Evolutionary conservation across 2,888 invertebrate species (phyloP).

Genomic region (Eupithecia pulchellata): DNA sequence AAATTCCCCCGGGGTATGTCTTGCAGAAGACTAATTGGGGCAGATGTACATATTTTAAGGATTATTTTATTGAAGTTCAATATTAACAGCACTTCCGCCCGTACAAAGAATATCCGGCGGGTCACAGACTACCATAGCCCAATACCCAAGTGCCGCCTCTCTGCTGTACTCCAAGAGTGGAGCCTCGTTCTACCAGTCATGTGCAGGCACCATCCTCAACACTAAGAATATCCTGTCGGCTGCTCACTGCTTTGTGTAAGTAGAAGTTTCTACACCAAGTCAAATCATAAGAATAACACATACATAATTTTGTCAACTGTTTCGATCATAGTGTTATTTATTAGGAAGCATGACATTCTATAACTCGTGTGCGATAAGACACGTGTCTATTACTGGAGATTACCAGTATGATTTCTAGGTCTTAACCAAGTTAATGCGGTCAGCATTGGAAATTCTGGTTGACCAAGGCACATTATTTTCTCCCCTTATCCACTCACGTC

Average conservation of each 20-base stretch:
- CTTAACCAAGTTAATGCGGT: no score
- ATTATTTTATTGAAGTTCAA: neutral
- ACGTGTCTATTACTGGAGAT: no score
- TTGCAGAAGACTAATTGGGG: neutral
- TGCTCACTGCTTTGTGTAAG: conserved; percentile 19
- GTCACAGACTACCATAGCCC: conserved; percentile 39
- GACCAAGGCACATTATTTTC: no score
- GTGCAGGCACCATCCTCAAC: conserved; percentile 17
- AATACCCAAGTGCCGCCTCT: conserved; percentile 8
- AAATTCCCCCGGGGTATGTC: neutral
- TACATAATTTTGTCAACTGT: no score
- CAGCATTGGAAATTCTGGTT: no score
- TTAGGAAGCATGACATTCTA: no score
- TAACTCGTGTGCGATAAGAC: no score
- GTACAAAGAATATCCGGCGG: conserved; percentile 2
- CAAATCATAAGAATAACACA: no score
- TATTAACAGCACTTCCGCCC: conserved; percentile 1
- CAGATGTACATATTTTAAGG: neutral
- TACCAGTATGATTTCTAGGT: no score
- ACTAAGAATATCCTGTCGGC: conserved; percentile 15
- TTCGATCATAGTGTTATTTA: no score
- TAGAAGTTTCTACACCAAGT: neutral
- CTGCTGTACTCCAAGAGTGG: conserved; percentile 13
- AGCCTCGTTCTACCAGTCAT: conserved; percentile 7
- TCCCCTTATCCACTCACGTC: no score